A percentile compares a stretch with the other conserved stretches of the same genome.
Evolutionary conservation across 2,797 vertebrate genomes (phyloP).

Genomic region (Ataeniobius toweri): DNA sequence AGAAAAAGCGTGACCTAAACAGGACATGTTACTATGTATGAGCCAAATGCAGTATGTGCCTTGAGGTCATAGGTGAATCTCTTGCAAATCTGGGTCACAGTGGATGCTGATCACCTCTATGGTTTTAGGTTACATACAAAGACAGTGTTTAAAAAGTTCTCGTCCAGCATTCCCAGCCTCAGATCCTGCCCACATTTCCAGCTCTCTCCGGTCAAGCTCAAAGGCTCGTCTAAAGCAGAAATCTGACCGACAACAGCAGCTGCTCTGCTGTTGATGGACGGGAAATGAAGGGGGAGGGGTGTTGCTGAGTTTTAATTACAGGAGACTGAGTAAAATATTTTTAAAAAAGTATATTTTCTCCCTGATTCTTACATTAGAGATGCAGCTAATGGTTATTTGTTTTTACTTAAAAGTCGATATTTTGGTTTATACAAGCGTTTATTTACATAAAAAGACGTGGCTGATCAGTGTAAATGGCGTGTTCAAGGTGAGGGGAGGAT

Average conservation of each 20-base stretch:
- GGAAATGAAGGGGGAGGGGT: neutral
- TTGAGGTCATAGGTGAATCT: constrained; percentile 21
- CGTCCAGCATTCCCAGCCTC: constrained; percentile 23
- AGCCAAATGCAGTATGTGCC: constrained; percentile 13
- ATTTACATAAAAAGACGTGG: neutral
- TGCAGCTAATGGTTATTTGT: neutral
- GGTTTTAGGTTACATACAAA: constrained; percentile 56
- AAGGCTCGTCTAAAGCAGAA: neutral
- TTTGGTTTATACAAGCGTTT: neutral
- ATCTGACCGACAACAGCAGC: constrained; percentile 67
- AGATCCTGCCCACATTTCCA: constrained; percentile 23
- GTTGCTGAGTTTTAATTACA: neutral
- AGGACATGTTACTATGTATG: constrained; percentile 1
- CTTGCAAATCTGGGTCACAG: constrained; percentile 31
- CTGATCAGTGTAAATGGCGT: neutral
- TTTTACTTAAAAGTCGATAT: neutral
- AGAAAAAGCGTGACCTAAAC: neutral
- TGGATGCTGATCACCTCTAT: constrained; percentile 31
- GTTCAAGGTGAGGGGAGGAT: neutral
- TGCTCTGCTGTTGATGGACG: constrained; percentile 41
- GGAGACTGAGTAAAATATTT: neutral
- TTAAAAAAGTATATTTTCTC: neutral
- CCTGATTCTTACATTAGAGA: neutral
- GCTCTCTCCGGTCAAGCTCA: constrained; percentile 10
- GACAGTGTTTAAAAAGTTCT: constrained; percentile 41